Conservation (phyloP, 2,888 invertebrate genomes). For the Drepanosiphum platanoidis region DNA sequence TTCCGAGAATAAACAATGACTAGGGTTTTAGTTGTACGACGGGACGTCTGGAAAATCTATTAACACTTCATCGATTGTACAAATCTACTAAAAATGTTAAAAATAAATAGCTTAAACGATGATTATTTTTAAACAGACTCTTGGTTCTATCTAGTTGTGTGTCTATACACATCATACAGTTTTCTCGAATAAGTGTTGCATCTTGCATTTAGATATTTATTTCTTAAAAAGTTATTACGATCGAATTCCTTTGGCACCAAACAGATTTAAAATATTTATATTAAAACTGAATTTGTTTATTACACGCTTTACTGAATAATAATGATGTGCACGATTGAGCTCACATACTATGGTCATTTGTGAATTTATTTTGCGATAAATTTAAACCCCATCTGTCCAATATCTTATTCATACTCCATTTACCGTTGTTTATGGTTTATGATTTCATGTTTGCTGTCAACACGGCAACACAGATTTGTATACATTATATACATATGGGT, state of each 20-base stretch:
- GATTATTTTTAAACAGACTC: conserved; percentile 40
- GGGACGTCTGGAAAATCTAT: conserved; percentile 42
- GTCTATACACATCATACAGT: background rate
- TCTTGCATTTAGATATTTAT: background rate
- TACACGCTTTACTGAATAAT: too few species aligned
- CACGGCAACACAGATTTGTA: background rate
- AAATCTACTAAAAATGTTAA: conserved; percentile 11
- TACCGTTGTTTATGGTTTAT: background rate
- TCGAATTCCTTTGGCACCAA: background rate
- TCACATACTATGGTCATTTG: background rate
- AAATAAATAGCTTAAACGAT: conserved; percentile 6
- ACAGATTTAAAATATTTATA: conserved; percentile 31
- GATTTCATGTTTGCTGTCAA: background rate
- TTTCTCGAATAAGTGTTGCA: background rate
- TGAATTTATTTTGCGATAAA: background rate
- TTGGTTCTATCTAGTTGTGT: background rate
- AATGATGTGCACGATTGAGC: background rate
- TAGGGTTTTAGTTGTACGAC: conserved; percentile 2
- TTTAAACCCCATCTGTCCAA: background rate
- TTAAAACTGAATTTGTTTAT: conserved; percentile 16
- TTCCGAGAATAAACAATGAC: conserved; percentile 15
- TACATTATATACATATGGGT: too few species aligned
- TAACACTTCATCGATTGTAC: conserved; percentile 43
- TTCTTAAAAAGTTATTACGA: background rate
- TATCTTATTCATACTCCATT: conserved; percentile 1